Evolutionary conservation across 2,888 invertebrate species (phyloP).

Genomic region (Amphipyra berbera): DNA sequence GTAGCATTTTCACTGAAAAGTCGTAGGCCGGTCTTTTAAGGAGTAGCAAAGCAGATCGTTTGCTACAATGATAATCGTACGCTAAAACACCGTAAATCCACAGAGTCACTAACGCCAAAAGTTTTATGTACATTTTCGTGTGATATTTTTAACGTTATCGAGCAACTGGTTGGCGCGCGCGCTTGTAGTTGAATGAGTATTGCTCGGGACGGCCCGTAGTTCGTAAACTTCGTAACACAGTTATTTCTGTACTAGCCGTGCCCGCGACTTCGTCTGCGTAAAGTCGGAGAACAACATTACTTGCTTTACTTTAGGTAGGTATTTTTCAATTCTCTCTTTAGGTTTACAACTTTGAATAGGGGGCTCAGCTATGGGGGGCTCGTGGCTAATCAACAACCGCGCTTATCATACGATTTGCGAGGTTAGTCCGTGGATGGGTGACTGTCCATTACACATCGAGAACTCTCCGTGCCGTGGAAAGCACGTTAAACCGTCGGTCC

Average conservation of each 20-base stretch:
- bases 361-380: too few species aligned
- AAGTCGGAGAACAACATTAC: too few species aligned
- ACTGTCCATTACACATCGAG: too few species aligned
- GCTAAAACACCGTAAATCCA: constrained; percentile 41
- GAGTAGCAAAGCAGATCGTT: constrained; percentile 61
- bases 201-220: constrained; percentile 1
- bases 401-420: too few species aligned
- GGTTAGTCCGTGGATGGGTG: too few species aligned
- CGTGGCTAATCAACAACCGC: too few species aligned
- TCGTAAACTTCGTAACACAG: constrained; percentile 29
- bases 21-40: constrained; percentile 72
- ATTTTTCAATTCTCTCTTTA: too few species aligned
- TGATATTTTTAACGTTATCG: constrained; percentile 9
- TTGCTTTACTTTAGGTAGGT: too few species aligned
- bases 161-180: constrained; percentile 38
- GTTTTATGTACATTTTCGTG: constrained; percentile 63
- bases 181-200: constrained; percentile 41
- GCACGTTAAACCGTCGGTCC: too few species aligned
- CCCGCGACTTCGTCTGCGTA: too few species aligned
- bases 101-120: constrained; percentile 56
- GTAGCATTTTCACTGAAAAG: constrained; percentile 74
- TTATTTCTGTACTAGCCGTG: constrained; percentile 49
- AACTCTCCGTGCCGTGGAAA: too few species aligned
- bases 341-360: too few species aligned
- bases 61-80: constrained; percentile 62